Evolutionary conservation across 2,888 invertebrate species (phyloP), one percentile per base, ranked within the genome.

Genomic region (Eupelmus urozonus): DNA sequence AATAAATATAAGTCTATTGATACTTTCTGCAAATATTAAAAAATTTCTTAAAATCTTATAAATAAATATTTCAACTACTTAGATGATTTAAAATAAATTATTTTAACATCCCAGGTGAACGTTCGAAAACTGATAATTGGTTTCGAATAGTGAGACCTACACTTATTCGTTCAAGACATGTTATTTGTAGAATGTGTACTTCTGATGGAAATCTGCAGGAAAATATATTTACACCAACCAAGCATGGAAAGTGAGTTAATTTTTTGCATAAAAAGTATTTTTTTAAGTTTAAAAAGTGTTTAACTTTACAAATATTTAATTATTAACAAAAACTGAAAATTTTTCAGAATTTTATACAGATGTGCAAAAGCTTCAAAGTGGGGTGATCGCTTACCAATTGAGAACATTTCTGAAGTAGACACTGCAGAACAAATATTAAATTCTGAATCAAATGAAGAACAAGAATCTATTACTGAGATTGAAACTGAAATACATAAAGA

Each of bases 341-440:
- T 83, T 87, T 90, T 76, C 86, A 95, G 94, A 84, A 82, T 91
- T 16, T 91, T 94, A 0, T 96, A 96, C 84, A 91, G 93, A 82
- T 95, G 96, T 90, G 95, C 95, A 0, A 92, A 93, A 85, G 91
- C 92, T 1, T 93, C 94, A 82, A 92, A 92, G 82, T 96, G 96
- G 96, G 96, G 97, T 3, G 97, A 97, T 89, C 90, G 93, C 53
- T 90, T 97, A 80, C 97, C 97, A 27, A 90, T 95, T 29, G 91
- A 92, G 85, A 49, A 60, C 4, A 20, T 34, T 2, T 69, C 57
- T 1, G 29, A 16, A 25, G n/a, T n/a, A n/a, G n/a, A n/a, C n/a
- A n/a, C n/a, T 55, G 1, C 40, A 25, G 49, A 65, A 20, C 1
- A 0, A 55, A 3, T 3, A n/a, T 45, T 27, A 23, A 59, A 60